Evolutionary conservation across 2,797 vertebrate species (phyloP).

Genomic region (Danio choprae): DNA sequence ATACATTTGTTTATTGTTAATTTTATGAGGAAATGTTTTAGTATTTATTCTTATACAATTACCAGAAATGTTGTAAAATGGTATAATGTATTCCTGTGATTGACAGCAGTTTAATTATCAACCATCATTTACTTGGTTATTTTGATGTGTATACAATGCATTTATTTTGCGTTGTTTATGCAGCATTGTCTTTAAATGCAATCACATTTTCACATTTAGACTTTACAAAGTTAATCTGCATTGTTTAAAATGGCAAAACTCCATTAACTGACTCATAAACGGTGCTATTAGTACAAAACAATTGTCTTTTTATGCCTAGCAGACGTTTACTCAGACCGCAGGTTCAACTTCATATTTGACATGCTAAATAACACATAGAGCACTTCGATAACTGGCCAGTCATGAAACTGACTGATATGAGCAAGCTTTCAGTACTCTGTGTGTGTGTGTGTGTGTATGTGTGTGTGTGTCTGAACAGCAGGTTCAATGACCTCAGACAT

Average conservation of each 20-base stretch:
- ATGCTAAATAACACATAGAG: neutral
- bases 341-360: neutral
- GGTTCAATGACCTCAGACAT: neutral
- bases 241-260: neutral
- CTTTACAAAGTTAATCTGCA: too few relatives aligned
- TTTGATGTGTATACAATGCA: too few relatives aligned
- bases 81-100: too few relatives aligned
- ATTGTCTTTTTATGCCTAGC: neutral
- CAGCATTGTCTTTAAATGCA: too few relatives aligned
- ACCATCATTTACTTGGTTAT: too few relatives aligned
- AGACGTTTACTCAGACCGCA: neutral
- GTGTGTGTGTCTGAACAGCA: conserved; percentile 8
- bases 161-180: too few relatives aligned
- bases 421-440: neutral
- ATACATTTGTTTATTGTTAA: too few relatives aligned
- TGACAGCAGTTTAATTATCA: too few relatives aligned
- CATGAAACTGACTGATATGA: conserved; percentile 6
- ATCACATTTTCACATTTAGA: too few relatives aligned
- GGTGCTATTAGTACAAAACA: neutral
- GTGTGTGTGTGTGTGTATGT: neutral
- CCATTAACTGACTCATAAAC: neutral
- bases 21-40: too few relatives aligned
- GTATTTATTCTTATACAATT: too few relatives aligned
- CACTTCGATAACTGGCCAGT: neutral
- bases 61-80: too few relatives aligned